Base-by-base conservation (phyloP, 2,888 invertebrate genomes). In the Watsonalla binaria region DNA sequence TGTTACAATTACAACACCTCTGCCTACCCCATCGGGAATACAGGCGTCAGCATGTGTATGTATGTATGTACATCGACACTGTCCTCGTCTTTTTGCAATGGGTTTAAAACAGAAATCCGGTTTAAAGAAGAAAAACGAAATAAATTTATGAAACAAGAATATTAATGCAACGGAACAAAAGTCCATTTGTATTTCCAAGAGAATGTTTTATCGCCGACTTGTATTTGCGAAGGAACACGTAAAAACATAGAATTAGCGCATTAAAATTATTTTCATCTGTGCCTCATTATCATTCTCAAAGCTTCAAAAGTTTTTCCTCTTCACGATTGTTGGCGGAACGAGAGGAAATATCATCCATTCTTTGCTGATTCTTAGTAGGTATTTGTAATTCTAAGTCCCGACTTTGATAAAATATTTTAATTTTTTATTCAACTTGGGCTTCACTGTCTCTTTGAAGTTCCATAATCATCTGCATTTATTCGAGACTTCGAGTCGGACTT, bases 251-350 rank as follows among this genome's bases (percentile, higher is more conserved):
- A 49, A 39, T 49, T 15, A 49, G 49, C 37, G 37, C 37, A 7
- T 39, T 37, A 49, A 39, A 37, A 49, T 39, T 15, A 49, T 49
- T 49, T 33, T 48, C 48, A n/a, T 49, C 37, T 15, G 49, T 6
- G 37, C 49, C 37, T 49, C 37, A 49, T 49, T 49, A 49, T 37
- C 49, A 49, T 49, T 49, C 49, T 49, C 37, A 49, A 49, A 49
- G 49, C 33, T 39, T 49, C 37, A 37, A 37, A 49, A 49, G 49
- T 49, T 48, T 35, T 48, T 49, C 37, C 49, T 37, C 37, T 49
- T 39, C 24, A n/a, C 49, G 11, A 37, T 49, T 49, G 14, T 37
- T 37, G 48, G 35, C 35, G 14, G 37, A 37, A 49, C 13, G 35
- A 37, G 8, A 13, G 39, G 37, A 49, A 37, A 37, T 49, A 34